Percentiles rank a stretch among this genome's conserved stretches.
Evolutionary conservation across 1,140 invertebrate species (phyloP).

Genomic region (Musca domestica): DNA sequence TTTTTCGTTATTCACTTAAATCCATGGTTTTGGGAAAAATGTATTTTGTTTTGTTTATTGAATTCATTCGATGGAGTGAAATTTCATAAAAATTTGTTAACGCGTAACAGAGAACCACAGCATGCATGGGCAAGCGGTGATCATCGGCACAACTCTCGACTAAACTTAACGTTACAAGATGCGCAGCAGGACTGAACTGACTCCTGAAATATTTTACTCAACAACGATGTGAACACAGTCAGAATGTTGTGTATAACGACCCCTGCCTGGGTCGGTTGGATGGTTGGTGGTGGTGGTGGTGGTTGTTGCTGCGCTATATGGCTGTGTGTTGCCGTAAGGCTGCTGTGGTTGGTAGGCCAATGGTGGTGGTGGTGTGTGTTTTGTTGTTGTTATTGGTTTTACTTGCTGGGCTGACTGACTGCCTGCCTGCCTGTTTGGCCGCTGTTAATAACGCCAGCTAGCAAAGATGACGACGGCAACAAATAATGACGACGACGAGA

Average conservation of each 20-base stretch:
- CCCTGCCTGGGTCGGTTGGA: constrained; percentile 4
- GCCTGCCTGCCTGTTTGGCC: neutral
- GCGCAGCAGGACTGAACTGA: constrained; percentile 51
- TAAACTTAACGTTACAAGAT: constrained; percentile 49
- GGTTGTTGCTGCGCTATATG: neutral
- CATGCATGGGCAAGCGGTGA: neutral
- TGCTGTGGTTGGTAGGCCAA: constrained; percentile 14
- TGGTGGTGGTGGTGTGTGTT: neutral
- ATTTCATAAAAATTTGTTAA: neutral
- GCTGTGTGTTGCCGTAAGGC: constrained; percentile 17
- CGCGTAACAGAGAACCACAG: neutral
- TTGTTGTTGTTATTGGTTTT: too few species aligned
- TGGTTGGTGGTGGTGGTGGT: neutral
- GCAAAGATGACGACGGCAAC: constrained; percentile 9
- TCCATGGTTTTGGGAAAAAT: too few species aligned
- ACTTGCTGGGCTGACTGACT: neutral
- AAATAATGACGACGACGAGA: neutral
- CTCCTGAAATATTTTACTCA: constrained; percentile 36
- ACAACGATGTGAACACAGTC: constrained; percentile 17
- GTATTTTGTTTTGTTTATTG: too few species aligned
- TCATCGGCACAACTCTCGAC: neutral
- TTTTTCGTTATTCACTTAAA: too few species aligned
- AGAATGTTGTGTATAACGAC: constrained; percentile 23
- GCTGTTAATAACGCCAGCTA: neutral
- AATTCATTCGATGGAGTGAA: too few species aligned